These are phyloP conservation scores for Cryptocephalus primarius DNA, from an alignment of 2,888 invertebrate species.

Conservation along the genomic window DNA sequence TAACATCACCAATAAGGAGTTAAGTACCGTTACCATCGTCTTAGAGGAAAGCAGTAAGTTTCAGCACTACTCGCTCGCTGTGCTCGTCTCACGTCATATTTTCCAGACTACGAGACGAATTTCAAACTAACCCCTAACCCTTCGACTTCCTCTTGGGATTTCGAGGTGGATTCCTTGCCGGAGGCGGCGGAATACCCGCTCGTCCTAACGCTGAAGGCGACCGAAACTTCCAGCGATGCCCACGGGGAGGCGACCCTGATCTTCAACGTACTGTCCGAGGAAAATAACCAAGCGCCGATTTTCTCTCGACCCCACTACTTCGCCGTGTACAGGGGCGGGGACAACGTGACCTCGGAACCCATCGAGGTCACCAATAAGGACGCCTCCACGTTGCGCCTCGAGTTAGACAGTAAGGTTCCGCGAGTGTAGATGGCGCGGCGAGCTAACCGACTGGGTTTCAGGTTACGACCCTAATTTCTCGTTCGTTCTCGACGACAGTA, in stretches of 20 bases:
- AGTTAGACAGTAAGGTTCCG: too few relatives aligned
- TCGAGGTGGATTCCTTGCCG: constrained; percentile 3
- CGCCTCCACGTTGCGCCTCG: not conserved
- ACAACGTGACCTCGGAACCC: not conserved
- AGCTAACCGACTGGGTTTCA: not conserved
- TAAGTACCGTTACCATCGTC: too few relatives aligned
- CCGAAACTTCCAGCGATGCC: not conserved
- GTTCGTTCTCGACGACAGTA: not conserved
- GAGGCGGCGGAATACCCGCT: constrained; percentile 1
- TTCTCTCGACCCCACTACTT: constrained; percentile 3
- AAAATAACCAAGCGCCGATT: not conserved
- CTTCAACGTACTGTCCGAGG: not conserved
- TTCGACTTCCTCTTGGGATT: constrained; percentile 3
- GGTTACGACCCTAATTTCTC: too few relatives aligned
- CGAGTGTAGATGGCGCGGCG: too few relatives aligned
- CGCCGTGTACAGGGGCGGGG: not conserved
- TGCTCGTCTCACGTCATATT: not conserved
- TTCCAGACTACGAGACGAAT: constrained; percentile 9
- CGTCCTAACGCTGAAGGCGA: constrained; percentile 4
- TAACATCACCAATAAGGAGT: not conserved
- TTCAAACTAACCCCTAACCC: constrained; percentile 8
- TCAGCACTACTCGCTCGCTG: not conserved
- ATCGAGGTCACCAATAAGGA: constrained; percentile 4
- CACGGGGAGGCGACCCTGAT: constrained; percentile 3
- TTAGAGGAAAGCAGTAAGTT: too few relatives aligned